These are phyloP conservation scores for Ophion obscuratus DNA, from an alignment of 2,888 invertebrate genomes.

Conservation along the genomic window DNA sequence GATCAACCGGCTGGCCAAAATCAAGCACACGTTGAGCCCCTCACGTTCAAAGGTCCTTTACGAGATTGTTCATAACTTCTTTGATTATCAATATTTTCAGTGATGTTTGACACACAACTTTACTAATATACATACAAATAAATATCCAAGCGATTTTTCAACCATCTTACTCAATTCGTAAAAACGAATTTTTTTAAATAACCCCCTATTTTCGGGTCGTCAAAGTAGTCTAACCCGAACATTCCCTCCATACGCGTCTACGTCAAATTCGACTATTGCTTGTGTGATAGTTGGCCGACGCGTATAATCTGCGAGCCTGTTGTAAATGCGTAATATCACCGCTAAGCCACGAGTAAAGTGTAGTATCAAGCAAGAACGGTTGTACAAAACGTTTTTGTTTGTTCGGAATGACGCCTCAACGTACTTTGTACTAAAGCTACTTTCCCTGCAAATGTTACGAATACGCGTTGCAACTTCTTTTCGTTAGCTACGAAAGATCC, in stretches of 20 bases:
- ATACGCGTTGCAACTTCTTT: not conserved
- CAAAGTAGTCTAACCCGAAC: not conserved
- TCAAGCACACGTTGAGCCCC: too few relatives aligned
- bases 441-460: constrained; percentile 5
- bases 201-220: too few relatives aligned
- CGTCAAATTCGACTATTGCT: not conserved
- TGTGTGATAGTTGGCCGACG: not conserved
- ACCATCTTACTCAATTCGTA: too few relatives aligned
- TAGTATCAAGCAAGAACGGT: not conserved
- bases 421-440: constrained; percentile 48
- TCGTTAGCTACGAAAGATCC: not conserved
- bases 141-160: too few relatives aligned
- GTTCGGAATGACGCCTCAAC: constrained; percentile 18
- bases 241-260: not conserved
- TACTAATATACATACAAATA: too few relatives aligned
- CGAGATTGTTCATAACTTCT: too few relatives aligned
- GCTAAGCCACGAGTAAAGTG: not conserved
- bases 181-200: too few relatives aligned
- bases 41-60: too few relatives aligned
- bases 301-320: not conserved
- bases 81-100: too few relatives aligned
- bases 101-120: too few relatives aligned
- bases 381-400: not conserved
- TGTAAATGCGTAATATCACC: not conserved
- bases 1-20: too few relatives aligned